phyloP scores from a whole-genome alignment of 2,797 vertebrate genomes.

The Miichthys miiuy region DNA sequence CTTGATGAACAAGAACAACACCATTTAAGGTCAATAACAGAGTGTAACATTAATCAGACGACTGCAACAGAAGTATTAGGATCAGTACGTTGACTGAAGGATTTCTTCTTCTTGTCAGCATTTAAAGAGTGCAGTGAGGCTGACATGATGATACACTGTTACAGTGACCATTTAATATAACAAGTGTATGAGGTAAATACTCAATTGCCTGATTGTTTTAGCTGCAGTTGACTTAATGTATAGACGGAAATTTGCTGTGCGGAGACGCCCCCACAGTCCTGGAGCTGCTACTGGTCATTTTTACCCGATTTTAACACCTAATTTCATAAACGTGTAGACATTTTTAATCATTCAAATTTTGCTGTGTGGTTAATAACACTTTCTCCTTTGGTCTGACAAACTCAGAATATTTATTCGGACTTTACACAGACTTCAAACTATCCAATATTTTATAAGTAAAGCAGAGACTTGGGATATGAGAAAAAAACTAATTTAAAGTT shows the following conservation, averaged over 20 bases:
- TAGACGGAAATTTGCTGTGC: background rate
- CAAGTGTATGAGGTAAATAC: background rate
- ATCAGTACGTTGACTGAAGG: background rate
- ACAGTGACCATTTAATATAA: conserved; percentile 5
- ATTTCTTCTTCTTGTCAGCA: conserved; percentile 13
- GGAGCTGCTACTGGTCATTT: no score
- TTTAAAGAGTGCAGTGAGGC: background rate
- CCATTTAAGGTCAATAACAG: background rate
- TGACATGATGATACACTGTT: conserved; percentile 4
- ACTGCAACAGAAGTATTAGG: background rate
- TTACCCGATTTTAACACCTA: no score
- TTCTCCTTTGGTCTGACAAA: no score
- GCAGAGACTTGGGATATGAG: background rate
- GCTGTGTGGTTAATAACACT: no score
- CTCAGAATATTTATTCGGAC: no score
- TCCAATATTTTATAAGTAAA: background rate
- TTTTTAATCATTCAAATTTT: no score
- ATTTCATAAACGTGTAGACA: no score
- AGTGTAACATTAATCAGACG: conserved; percentile 1
- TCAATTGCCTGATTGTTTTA: no score
- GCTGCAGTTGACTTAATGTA: no score
- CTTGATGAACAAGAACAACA: background rate
- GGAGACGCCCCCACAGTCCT: no score
- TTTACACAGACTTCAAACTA: background rate
- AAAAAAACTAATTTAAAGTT: background rate